These are phyloP conservation scores for Helicoverpa assulta DNA, from an alignment of 2,888 invertebrate genomes.

Conservation along the genomic window DNA sequence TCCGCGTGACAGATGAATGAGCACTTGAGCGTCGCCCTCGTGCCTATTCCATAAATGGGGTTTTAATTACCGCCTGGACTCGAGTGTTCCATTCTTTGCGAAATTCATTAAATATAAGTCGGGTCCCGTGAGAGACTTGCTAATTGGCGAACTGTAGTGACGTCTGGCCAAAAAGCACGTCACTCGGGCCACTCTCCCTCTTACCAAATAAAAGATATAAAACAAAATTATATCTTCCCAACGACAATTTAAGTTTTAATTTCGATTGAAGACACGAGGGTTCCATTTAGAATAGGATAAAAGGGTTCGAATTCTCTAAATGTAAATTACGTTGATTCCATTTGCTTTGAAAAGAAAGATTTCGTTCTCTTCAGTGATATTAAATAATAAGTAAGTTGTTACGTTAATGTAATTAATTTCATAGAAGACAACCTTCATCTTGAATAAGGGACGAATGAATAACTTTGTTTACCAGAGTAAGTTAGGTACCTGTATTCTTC, in stretches of 20 bases:
- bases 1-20: slow-evolving; percentile 57
- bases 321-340: slow-evolving; percentile 70
- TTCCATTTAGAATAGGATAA: slow-evolving; percentile 59
- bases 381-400: slow-evolving; percentile 39
- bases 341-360: slow-evolving; percentile 66
- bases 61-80: slow-evolving; percentile 76
- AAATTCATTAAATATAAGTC: slow-evolving; percentile 74
- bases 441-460: slow-evolving; percentile 4
- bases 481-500: slow-evolving; percentile 16
- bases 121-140: slow-evolving; percentile 56
- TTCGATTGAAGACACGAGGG: slow-evolving; percentile 55
- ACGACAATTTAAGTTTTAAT: slow-evolving; percentile 72
- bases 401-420: slow-evolving; percentile 35
- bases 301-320: slow-evolving; percentile 69
- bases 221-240: slow-evolving; percentile 72
- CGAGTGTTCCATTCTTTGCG: slow-evolving; percentile 71
- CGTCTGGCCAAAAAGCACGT: slow-evolving; percentile 72
- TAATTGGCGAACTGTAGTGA: slow-evolving; percentile 78
- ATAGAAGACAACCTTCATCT: slow-evolving; percentile 8
- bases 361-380: slow-evolving; percentile 31
- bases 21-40: slow-evolving; percentile 58
- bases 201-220: slow-evolving; percentile 57
- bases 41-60: slow-evolving; percentile 72
- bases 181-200: slow-evolving; percentile 65
- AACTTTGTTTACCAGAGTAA: slow-evolving; percentile 2